Evolutionary conservation across 2,797 vertebrate genomes (phyloP).

Genomic region (Delichon dasypus): DNA sequence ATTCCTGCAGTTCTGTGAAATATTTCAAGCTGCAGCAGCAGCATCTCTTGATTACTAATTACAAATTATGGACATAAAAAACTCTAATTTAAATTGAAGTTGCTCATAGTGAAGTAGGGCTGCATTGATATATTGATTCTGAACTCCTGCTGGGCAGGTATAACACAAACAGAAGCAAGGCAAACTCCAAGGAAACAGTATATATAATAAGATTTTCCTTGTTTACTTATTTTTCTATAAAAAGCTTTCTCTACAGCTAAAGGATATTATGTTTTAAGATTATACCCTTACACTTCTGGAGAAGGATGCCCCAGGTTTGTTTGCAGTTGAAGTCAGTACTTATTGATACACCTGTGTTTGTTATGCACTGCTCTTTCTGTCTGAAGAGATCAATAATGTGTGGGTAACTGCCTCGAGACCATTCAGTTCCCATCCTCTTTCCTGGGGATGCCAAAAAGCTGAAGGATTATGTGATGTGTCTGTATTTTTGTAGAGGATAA

Average conservation of each 20-base stretch:
- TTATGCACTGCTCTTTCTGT: not conserved
- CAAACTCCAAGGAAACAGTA: not conserved
- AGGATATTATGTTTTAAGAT: not conserved
- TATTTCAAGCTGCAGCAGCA: not conserved
- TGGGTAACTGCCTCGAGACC: not conserved
- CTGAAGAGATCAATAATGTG: not conserved
- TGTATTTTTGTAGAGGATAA: not conserved
- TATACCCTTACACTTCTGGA: not conserved
- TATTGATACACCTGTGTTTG: not conserved
- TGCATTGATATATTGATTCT: not conserved
- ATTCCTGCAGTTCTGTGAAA: not conserved
- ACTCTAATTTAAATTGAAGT: not conserved
- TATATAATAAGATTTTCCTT: not conserved
- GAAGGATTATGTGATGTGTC: not conserved
- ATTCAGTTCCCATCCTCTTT: not conserved
- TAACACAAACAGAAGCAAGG: not conserved
- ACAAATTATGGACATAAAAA: not conserved
- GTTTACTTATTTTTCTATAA: not conserved
- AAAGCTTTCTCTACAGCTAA: not conserved
- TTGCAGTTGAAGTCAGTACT: not conserved
- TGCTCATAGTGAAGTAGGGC: not conserved
- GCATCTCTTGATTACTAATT: constrained; percentile 6
- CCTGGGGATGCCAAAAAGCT: not conserved
- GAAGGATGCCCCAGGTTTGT: not conserved
- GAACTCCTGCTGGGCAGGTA: not conserved